Evolutionary conservation across 1,140 invertebrate genomes (phyloP), one percentile per base, ranked within the genome.

Genomic region (Holotrichia oblita): DNA sequence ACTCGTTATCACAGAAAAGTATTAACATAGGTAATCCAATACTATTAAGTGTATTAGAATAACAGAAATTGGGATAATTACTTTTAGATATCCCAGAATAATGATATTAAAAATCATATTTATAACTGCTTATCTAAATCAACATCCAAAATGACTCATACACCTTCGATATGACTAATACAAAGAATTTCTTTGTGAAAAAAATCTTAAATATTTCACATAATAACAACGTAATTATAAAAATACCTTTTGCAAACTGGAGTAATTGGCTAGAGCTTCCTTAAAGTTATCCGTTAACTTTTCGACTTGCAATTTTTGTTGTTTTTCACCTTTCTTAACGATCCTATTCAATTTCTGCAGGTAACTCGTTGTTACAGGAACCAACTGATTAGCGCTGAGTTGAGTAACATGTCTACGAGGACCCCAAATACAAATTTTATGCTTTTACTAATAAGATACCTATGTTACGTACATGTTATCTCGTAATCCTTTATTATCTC

Each of bases 271-370:
- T 0, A 97, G 88, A 9, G 94, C 92, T 82, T 94, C 93, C 80
- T 92, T 92, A 84, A 96, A 97, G 81, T 94, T 93, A 82, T 92
- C 92, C 6, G 92, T 94, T 0, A 97, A 88, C 86, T 94, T 92
- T 81, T 95, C 95, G 61, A 95, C 90, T 87, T 96, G 94, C 79
- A 97, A 88, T 83, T 94, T 94, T 82, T 94, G 93, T 77, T 93
- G 91, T 84, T 95, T 94, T 84, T 94, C 93, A 1, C 91, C 91
- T 82, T 90, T 89, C 72, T 90, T 87, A 76, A 92, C 91, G 8
- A 93, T 87, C 40, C 90, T 89, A 22, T 91, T 92, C 17, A 96
- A 87, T 79, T 92, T 90, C 79, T 92, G 90, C 72, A 97, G 89
- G 81, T 94, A 91, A 80, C 91, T 90, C 64, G 91, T 94, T 2